phyloP scores from a whole-genome alignment of 2,113 vertebrate genomes.

The Pseudolaguvia tuberculata region DNA sequence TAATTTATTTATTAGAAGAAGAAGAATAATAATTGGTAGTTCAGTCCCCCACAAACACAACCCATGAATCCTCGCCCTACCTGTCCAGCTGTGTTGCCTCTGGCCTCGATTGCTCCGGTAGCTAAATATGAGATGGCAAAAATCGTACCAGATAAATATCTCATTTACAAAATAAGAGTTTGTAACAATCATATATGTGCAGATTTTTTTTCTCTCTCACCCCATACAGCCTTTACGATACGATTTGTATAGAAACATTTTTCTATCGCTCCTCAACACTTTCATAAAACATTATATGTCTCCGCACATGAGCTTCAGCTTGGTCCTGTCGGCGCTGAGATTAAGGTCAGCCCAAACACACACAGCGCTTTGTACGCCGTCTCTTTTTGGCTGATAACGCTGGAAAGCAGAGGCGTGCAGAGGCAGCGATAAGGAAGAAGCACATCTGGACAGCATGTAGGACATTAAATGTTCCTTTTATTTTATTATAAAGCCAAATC shows the following conservation, averaged over 20 bases:
- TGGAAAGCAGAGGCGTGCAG: not conserved
- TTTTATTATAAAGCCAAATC: not conserved
- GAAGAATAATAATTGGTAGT: too few relatives aligned
- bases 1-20: too few relatives aligned
- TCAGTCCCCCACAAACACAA: too few relatives aligned
- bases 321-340: not conserved
- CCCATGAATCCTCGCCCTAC: too few relatives aligned
- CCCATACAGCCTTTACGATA: not conserved
- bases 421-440: conserved; percentile 31
- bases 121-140: too few relatives aligned
- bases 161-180: too few relatives aligned
- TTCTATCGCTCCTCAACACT: not conserved
- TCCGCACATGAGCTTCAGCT: conserved; percentile 6
- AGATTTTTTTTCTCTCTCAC: conserved; percentile 3
- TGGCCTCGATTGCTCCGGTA: too few relatives aligned
- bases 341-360: conserved; percentile 24
- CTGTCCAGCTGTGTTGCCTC: too few relatives aligned
- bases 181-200: too few relatives aligned
- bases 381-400: conserved; percentile 22
- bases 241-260: conserved; percentile 7
- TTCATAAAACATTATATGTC: not conserved
- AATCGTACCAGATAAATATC: too few relatives aligned
- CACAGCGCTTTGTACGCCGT: conserved; percentile 4
- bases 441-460: not conserved
- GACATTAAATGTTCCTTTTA: not conserved